A percentile compares a stretch with the other conserved stretches of the same genome.
These are phyloP conservation scores for Catamblyrhynchus diadema DNA, from an alignment of 2,797 vertebrate species.

Conservation along the genomic window DNA sequence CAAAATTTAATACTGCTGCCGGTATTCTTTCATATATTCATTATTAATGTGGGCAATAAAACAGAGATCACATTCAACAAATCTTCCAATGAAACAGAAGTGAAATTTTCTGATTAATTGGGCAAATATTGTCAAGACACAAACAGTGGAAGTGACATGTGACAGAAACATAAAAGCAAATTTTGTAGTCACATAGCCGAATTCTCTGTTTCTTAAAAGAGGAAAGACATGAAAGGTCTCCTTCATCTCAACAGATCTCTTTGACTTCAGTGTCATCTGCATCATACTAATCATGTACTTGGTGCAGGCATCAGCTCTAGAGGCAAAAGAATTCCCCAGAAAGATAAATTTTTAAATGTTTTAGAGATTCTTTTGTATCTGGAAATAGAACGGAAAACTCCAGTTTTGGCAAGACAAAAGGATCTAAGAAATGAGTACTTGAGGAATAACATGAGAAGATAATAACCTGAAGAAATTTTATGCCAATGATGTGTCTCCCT, in stretches of 20 bases:
- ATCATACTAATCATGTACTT: not conserved
- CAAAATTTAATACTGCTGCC: not conserved
- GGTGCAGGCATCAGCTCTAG: not conserved
- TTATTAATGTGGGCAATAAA: not conserved
- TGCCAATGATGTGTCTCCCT: not conserved
- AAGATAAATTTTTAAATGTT: not conserved
- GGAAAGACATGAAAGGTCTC: not conserved
- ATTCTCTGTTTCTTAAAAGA: not conserved
- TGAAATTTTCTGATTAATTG: not conserved
- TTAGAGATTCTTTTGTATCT: not conserved
- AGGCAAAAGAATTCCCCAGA: not conserved
- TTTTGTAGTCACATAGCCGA: not conserved
- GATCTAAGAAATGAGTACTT: not conserved
- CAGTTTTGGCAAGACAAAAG: not conserved
- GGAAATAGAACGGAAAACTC: not conserved
- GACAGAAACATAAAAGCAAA: not conserved
- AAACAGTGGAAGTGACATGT: not conserved
- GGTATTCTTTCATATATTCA: not conserved
- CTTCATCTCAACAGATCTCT: not conserved
- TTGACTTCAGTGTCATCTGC: not conserved
- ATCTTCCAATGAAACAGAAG: not conserved
- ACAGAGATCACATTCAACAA: not conserved
- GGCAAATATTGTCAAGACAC: not conserved
- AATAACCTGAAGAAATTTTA: not conserved
- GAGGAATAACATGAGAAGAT: not conserved